Conservation (phyloP, 1,140 invertebrate species). For the Drosophila sproati region DNA sequence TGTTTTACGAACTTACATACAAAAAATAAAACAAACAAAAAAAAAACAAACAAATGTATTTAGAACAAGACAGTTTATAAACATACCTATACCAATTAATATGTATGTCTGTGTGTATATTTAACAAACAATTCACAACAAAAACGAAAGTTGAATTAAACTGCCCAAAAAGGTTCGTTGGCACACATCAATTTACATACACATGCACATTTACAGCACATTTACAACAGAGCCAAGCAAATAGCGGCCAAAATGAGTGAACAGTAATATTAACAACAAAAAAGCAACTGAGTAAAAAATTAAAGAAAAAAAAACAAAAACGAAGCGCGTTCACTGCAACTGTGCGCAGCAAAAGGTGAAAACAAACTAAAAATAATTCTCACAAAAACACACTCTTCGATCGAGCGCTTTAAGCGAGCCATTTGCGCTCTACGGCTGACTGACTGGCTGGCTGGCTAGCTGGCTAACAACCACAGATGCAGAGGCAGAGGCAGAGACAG, state of each 20-base stretch:
- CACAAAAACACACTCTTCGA: slow-evolving; percentile 47
- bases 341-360: slow-evolving; percentile 74
- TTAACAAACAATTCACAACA: slow-evolving; percentile 33
- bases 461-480: neutral
- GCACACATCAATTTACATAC: neutral
- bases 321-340: slow-evolving; percentile 39
- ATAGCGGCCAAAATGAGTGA: slow-evolving; percentile 11
- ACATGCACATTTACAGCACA: neutral
- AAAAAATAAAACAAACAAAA: neutral
- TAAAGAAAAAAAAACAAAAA: slow-evolving; percentile 13
- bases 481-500: neutral
- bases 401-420: slow-evolving; percentile 60
- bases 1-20: neutral
- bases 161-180: slow-evolving; percentile 6
- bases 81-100: neutral
- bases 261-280: slow-evolving; percentile 24
- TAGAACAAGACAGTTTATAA: neutral
- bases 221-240: slow-evolving; percentile 10
- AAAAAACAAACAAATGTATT: slow-evolving; percentile 24
- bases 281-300: slow-evolving; percentile 13
- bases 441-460: slow-evolving; percentile 9
- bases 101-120: slow-evolving; percentile 16
- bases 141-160: slow-evolving; percentile 38
- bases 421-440: slow-evolving; percentile 34
- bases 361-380: slow-evolving; percentile 81